Percentiles rank a stretch among this genome's conserved stretches.
phyloP scores from a whole-genome alignment of 2,888 invertebrate genomes.

The Ephialtes manifestator region DNA sequence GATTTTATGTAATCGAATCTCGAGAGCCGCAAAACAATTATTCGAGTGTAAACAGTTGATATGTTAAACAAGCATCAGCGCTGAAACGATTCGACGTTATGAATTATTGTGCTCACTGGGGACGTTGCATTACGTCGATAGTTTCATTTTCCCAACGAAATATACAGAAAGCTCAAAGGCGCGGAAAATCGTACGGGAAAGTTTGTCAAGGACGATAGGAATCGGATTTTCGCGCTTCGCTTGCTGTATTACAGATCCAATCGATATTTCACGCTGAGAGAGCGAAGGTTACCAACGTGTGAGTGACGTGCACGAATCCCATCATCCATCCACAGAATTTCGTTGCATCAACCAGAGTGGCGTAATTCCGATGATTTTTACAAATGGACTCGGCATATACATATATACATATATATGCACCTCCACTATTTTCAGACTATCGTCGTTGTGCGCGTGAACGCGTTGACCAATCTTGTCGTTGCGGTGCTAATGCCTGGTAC shows the following conservation, averaged over 20 bases:
- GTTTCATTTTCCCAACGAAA: constrained; percentile 1
- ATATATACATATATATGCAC: background rate
- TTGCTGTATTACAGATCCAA: background rate
- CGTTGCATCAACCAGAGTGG: constrained; percentile 1
- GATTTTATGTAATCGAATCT: constrained; percentile 13
- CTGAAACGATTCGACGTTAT: background rate
- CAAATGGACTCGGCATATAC: constrained; percentile 1
- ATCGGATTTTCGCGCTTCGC: constrained; percentile 12
- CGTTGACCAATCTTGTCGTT: background rate
- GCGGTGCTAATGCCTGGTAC: background rate
- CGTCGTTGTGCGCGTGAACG: constrained; percentile 14
- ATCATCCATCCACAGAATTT: background rate
- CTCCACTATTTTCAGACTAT: constrained; percentile 37
- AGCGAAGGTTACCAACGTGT: background rate
- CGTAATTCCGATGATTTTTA: constrained; percentile 40
- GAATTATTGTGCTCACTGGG: constrained; percentile 7
- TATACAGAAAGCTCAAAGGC: background rate
- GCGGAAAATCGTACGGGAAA: constrained; percentile 15
- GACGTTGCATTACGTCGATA: constrained; percentile 2
- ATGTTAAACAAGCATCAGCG: constrained; percentile 12
- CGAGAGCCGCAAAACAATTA: constrained; percentile 1
- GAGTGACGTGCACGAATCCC: background rate
- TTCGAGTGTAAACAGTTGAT: background rate
- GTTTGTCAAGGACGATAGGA: background rate
- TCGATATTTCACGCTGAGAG: background rate